Evolutionary conservation across 2,888 invertebrate genomes (phyloP).

Genomic region (Pachliopta kotzebuea): DNA sequence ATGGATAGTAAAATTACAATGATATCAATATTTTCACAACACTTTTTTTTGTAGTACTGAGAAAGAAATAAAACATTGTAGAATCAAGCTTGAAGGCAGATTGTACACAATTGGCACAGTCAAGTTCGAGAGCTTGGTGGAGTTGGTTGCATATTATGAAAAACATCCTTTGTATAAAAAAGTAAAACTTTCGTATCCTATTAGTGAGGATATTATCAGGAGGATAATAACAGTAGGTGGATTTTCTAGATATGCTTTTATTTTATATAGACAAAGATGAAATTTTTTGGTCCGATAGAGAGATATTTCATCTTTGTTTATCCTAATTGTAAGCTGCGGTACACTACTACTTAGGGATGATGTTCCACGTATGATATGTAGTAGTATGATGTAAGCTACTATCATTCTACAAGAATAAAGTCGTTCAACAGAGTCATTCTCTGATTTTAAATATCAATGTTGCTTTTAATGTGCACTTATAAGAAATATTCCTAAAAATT

Average conservation of each 20-base stretch:
- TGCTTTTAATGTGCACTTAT: not conserved
- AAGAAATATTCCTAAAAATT: not conserved
- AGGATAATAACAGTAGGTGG: constrained; percentile 82
- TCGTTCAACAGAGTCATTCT: not conserved
- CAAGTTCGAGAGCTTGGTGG: constrained; percentile 97
- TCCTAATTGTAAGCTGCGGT: too few relatives aligned
- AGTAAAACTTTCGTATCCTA: constrained; percentile 91
- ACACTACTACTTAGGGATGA: not conserved
- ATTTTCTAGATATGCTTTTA: not conserved
- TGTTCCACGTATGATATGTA: too few relatives aligned
- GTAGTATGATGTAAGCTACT: too few relatives aligned
- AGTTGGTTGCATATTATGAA: constrained; percentile 95
- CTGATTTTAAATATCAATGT: not conserved
- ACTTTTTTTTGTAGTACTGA: constrained; percentile 85
- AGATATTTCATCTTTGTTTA: too few relatives aligned
- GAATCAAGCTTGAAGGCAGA: constrained; percentile 95
- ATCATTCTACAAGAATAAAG: not conserved
- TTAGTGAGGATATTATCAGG: constrained; percentile 87
- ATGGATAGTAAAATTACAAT: not conserved
- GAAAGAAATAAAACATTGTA: constrained; percentile 97
- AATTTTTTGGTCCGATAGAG: too few relatives aligned
- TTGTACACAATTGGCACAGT: constrained; percentile 94
- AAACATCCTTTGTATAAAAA: constrained; percentile 94
- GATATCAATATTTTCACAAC: not conserved
- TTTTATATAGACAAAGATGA: too few relatives aligned